Conservation (phyloP, 2,888 invertebrate genomes). For the Acronicta alni region DNA sequence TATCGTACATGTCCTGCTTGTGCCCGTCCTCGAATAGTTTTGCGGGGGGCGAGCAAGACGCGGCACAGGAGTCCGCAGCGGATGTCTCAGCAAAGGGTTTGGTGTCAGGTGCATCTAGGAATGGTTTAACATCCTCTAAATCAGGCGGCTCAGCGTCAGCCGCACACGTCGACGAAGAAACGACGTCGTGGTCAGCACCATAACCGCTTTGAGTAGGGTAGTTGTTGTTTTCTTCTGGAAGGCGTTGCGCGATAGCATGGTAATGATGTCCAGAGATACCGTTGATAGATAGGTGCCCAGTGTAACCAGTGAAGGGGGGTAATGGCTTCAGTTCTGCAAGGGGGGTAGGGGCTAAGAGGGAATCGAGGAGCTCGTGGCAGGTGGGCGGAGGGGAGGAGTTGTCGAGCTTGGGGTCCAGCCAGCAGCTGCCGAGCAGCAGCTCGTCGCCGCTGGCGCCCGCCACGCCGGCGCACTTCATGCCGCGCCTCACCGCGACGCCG, state of each 20-base stretch:
- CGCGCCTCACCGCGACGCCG: slow-evolving; percentile 84
- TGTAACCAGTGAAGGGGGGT: slow-evolving; percentile 96
- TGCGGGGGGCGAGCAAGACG: slow-evolving; percentile 86
- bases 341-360: slow-evolving; percentile 90
- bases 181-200: slow-evolving; percentile 92
- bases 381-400: slow-evolving; percentile 78
- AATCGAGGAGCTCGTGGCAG: slow-evolving; percentile 92
- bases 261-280: slow-evolving; percentile 96
- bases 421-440: slow-evolving; percentile 92
- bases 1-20: slow-evolving; percentile 91
- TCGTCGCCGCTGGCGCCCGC: slow-evolving; percentile 90
- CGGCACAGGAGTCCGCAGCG: slow-evolving; percentile 89
- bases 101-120: slow-evolving; percentile 87
- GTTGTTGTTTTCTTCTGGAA: slow-evolving; percentile 93
- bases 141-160: slow-evolving; percentile 90
- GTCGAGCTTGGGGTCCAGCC: slow-evolving; percentile 91
- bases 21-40: slow-evolving; percentile 86
- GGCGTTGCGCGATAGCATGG: slow-evolving; percentile 94
- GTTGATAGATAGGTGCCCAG: slow-evolving; percentile 95
- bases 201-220: slow-evolving; percentile 90
- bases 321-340: slow-evolving; percentile 94
- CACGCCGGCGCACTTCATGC: slow-evolving; percentile 90
- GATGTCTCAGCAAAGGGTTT: slow-evolving; percentile 86
- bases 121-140: slow-evolving; percentile 90
- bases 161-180: slow-evolving; percentile 93